phyloP scores from a whole-genome alignment of 1,140 invertebrate genomes.

The Drosophila varians region DNA sequence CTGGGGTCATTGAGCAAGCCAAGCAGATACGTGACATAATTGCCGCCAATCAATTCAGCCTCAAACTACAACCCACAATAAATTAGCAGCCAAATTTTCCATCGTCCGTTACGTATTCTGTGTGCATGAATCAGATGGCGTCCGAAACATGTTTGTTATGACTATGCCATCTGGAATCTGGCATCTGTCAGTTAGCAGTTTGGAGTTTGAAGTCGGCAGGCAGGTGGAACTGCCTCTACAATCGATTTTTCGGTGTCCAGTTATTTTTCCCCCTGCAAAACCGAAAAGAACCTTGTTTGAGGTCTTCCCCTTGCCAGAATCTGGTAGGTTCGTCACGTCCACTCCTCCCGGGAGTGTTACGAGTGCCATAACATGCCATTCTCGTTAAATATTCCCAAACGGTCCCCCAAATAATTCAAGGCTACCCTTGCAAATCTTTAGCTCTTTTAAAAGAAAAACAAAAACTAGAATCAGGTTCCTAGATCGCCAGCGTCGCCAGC shows the following conservation, averaged over 20 bases:
- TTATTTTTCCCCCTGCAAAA: neutral
- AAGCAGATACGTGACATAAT: slow-evolving; percentile 42
- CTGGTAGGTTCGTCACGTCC: slow-evolving; percentile 12
- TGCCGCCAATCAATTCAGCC: slow-evolving; percentile 53
- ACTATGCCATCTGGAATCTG: neutral
- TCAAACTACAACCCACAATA: slow-evolving; percentile 36
- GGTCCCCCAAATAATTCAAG: slow-evolving; percentile 10
- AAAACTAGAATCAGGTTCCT: slow-evolving; percentile 23
- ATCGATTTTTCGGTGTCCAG: neutral
- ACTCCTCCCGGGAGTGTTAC: slow-evolving; percentile 10
- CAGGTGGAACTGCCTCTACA: neutral
- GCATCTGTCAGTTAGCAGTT: neutral
- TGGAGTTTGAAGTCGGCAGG: neutral
- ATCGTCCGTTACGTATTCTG: slow-evolving; percentile 9
- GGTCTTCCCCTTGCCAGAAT: neutral
- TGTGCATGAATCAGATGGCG: slow-evolving; percentile 2
- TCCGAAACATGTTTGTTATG: neutral
- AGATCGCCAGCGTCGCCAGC: neutral
- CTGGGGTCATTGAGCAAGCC: slow-evolving; percentile 44
- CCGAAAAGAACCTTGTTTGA: neutral
- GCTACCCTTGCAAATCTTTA: neutral
- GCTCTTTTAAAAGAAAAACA: neutral
- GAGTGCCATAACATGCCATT: slow-evolving; percentile 49
- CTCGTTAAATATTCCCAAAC: slow-evolving; percentile 46
- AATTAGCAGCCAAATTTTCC: slow-evolving; percentile 27